Evolutionary conservation across 1,140 invertebrate genomes (phyloP), one percentile per base, ranked within the genome.

Genomic region (Drosophila burlai): DNA sequence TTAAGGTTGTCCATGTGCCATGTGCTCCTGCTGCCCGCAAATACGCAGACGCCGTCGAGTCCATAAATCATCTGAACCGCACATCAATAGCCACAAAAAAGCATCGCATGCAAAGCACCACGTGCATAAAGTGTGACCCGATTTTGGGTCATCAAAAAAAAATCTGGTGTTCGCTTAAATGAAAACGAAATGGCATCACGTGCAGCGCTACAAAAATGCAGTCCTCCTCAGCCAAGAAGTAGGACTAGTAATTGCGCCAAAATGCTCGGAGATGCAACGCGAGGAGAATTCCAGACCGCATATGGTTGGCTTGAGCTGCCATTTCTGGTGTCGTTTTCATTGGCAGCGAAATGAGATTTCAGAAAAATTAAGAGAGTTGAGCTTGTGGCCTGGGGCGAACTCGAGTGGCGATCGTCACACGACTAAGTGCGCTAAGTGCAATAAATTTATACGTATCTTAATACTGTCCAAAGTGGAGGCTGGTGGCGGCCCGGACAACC

Each of bases 101-200:
- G 43, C 46, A 15, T 36, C 59, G 68, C 62, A 67, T 73, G 50
- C 57, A 59, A 73, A 73, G 69, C 16, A 69, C 52, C 80, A 78
- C 80, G 80, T 83, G 75, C 69, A 83, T 26, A 76, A 84, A 84
- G 73, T 80, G 67, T 77, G 81, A 84, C 81, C 81, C 77, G 67
- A 73, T 80, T 84, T 84, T 61, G 74, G 61, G 43, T 74, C 62
- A 54, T 58, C 43, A 34, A 47, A 74, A 26, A 42, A 47, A 74
- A 26, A 42, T 29, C 46, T 31, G 64, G 34, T 29, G 31, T 49
- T 52, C 34, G 71, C 60, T 58, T 42, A 55, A 74, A 79, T 57
- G 46, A 71, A 83, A 66, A 60, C 47, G 68, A 68, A 83, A 80
- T 80, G 55, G 55, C 65, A 71, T 75, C 82, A 85, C 75, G 82